A percentile compares a stretch with the other conserved stretches of the same genome.
Conservation (phyloP, 2,797 vertebrate species). For the Propithecus deckenii region DNA sequence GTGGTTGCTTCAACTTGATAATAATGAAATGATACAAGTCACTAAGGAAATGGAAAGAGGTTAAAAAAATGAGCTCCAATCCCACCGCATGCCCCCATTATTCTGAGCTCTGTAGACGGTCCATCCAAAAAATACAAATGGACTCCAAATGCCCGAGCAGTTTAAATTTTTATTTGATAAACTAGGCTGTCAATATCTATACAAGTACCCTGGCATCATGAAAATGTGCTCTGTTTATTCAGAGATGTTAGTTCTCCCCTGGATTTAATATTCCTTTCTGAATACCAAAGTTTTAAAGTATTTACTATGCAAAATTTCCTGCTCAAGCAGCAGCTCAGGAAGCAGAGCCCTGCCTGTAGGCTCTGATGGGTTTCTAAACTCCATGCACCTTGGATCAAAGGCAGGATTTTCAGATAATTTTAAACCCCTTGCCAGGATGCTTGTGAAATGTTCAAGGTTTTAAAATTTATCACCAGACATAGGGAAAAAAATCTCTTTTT, state of each 20-base stretch:
- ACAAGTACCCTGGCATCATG: neutral
- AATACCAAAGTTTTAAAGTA: slow-evolving; percentile 58
- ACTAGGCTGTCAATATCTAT: neutral
- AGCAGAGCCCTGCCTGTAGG: slow-evolving; percentile 1
- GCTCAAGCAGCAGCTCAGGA: slow-evolving; percentile 47
- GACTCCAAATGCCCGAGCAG: neutral
- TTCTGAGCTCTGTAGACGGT: neutral
- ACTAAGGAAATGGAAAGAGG: neutral
- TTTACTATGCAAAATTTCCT: slow-evolving; percentile 62
- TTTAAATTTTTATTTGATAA: neutral
- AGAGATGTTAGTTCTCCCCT: neutral
- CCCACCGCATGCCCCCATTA: neutral
- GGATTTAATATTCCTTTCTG: slow-evolving; percentile 53
- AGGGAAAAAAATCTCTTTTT: neutral
- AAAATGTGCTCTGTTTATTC: slow-evolving; percentile 52
- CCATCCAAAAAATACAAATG: neutral
- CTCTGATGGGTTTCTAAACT: slow-evolving; percentile 44
- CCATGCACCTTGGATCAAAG: slow-evolving; percentile 64
- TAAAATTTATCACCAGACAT: slow-evolving; percentile 61
- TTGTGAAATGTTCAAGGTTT: slow-evolving; percentile 57
- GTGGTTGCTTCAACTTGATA: neutral
- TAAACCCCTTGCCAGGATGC: slow-evolving; percentile 37
- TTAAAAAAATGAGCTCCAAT: neutral
- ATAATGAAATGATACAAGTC: neutral
- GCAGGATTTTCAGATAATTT: slow-evolving; percentile 64